Evolutionary conservation across 2,113 vertebrate species (phyloP).

Genomic region (Pseudopipra pipra): DNA sequence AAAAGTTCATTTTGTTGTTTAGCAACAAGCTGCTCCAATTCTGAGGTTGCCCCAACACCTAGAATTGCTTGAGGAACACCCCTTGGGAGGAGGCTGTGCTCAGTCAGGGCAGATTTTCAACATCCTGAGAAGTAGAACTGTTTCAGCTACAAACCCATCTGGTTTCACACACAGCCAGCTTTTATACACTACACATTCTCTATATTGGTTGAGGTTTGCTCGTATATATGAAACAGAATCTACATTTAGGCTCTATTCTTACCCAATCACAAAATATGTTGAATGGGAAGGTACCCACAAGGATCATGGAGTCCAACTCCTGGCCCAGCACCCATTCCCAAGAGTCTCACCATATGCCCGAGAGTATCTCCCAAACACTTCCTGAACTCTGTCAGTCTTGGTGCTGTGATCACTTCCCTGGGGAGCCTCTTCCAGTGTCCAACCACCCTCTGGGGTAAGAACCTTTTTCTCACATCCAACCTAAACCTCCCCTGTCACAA

Average conservation of each 20-base stretch:
- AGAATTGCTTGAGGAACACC: not conserved
- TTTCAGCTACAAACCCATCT: slow-evolving; percentile 23
- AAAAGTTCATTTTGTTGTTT: not conserved
- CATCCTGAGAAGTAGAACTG: not conserved
- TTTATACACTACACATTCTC: not conserved
- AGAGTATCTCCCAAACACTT: not conserved
- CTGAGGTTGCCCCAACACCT: not conserved
- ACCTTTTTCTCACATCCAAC: not conserved
- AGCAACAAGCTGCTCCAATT: not conserved
- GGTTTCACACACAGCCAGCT: not conserved
- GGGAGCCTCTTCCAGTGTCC: not conserved
- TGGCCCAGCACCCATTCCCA: not conserved
- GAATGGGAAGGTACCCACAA: not conserved
- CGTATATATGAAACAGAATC: not conserved
- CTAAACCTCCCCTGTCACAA: not conserved
- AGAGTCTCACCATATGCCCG: not conserved
- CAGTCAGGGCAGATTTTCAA: not conserved
- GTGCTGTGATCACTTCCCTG: not conserved
- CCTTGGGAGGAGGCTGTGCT: not conserved
- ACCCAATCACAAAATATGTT: not conserved
- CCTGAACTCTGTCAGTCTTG: not conserved
- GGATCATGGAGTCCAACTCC: not conserved
- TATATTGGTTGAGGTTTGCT: not conserved
- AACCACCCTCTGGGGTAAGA: not conserved
- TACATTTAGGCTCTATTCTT: not conserved